Evolutionary conservation across 2,888 invertebrate species (phyloP), one percentile per base, ranked within the genome.

Genomic region (Harmothoe impar): DNA sequence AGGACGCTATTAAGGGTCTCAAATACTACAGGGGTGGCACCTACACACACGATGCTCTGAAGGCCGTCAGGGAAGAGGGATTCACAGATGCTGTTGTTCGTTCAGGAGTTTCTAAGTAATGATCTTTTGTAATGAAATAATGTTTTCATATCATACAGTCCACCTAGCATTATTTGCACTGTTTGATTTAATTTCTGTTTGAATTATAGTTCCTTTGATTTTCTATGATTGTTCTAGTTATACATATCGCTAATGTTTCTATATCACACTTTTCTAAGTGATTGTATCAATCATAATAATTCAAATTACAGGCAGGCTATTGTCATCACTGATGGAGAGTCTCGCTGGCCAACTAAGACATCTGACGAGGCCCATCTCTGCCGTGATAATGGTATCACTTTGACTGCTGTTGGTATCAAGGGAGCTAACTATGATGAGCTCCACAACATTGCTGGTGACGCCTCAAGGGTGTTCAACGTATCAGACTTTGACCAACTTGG

Each of bases 401-500:
- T 89, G 10, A 89, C 78, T 7, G 51, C 89, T 78, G 81, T 89
- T 12, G 89, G 89, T 20, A 52, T 89, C 51, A 54, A 29, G 15
- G 78, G 25, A 3, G 89, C 89, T 7, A 33, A 52, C 33, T 78
- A 78, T 29, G 25, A 77, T 17, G 89, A 89, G 72, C 89, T 89
- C 23, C 25, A 23, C 5, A 54, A 23, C 89, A 89, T 89, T 31
- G 81, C 89, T 52, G 89, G 89, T 10, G 89, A 89, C 29, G 52
- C 68, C 72, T 89, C 89, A 25, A 68, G 78, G 23, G 89, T 89
- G 0, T 89, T 35, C 89, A 43, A 89, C 29, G 89, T 89, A 17
- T n/a, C 72, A 17, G 31, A 35, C 78, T 89, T 89, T 52, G 78
- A 89, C 31, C n/a, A 81, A 29, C 89, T 89, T n/a, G 54, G 23